phyloP scores from a whole-genome alignment of 35 echinoderm and acorn worm genomes.

The Eucidaris tribuloides region DNA sequence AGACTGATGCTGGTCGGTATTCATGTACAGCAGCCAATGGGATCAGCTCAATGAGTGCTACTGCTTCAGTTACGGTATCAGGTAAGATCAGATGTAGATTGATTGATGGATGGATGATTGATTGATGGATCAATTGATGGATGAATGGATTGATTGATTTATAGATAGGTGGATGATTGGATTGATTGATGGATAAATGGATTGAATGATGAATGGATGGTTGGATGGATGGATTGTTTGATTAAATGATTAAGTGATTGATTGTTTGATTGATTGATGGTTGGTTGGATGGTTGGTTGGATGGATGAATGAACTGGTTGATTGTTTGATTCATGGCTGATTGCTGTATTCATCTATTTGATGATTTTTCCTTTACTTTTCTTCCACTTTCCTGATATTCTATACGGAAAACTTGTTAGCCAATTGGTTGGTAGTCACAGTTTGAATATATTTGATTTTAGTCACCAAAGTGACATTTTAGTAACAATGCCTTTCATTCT shows the following conservation, averaged over 20 bases:
- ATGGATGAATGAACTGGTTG: too few species aligned
- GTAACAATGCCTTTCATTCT: background rate
- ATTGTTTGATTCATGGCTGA: background rate
- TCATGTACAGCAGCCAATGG: conserved; percentile 82
- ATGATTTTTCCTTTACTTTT: background rate
- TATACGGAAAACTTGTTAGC: background rate
- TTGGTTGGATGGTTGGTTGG: too few species aligned
- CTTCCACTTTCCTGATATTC: background rate
- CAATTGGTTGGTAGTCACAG: background rate
- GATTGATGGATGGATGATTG: too few species aligned
- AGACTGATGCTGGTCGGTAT: conserved; percentile 61
- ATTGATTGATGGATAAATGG: too few species aligned
- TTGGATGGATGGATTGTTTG: too few species aligned
- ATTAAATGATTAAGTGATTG: too few species aligned
- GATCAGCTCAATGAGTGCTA: conserved; percentile 21
- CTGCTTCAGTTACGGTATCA: conserved; percentile 36
- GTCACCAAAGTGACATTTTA: background rate
- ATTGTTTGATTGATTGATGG: too few species aligned
- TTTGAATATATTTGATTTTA: background rate
- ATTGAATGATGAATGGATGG: too few species aligned
- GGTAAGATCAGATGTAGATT: background rate
- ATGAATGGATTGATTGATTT: too few species aligned
- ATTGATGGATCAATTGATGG: too few species aligned
- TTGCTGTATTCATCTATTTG: background rate
- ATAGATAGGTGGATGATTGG: too few species aligned